A percentile compares a stretch with the other conserved stretches of the same genome.
Evolutionary conservation across 2,113 vertebrate species (phyloP).

Genomic region (Oncorhynchus gorbuscha): DNA sequence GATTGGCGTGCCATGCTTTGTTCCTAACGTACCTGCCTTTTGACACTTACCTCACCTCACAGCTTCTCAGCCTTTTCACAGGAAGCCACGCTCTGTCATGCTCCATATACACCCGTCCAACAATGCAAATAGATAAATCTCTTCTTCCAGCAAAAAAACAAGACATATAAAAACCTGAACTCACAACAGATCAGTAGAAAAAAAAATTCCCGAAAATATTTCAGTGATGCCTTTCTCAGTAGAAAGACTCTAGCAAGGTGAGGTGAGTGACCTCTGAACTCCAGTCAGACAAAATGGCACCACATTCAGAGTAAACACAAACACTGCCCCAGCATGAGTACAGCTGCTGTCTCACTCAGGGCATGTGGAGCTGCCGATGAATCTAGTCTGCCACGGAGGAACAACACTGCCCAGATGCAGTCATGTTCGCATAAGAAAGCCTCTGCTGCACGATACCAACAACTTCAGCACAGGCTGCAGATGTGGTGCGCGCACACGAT

Average conservation of each 20-base stretch:
- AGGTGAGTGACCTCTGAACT: conserved; percentile 34
- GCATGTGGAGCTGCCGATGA: conserved; percentile 15
- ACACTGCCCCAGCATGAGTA: conserved; percentile 1
- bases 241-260: not conserved
- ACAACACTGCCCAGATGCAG: conserved; percentile 7
- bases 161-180: too few relatives aligned
- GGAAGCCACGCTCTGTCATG: not conserved
- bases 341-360: conserved; percentile 23
- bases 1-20: not conserved
- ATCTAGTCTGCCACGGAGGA: conserved; percentile 12
- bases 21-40: conserved; percentile 1
- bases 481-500: too few relatives aligned
- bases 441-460: not conserved
- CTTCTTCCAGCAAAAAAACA: too few relatives aligned
- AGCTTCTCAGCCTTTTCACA: too few relatives aligned
- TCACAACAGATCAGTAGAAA: too few relatives aligned
- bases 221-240: not conserved
- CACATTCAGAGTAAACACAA: conserved; percentile 13
- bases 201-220: not conserved
- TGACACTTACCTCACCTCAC: conserved; percentile 21
- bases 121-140: too few relatives aligned
- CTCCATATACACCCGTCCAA: not conserved
- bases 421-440: conserved; percentile 9
- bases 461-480: not conserved
- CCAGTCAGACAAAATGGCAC: conserved; percentile 40